Evolutionary conservation across 2,797 vertebrate genomes (phyloP).

Genomic region (Oceanodroma leucorhoa): DNA sequence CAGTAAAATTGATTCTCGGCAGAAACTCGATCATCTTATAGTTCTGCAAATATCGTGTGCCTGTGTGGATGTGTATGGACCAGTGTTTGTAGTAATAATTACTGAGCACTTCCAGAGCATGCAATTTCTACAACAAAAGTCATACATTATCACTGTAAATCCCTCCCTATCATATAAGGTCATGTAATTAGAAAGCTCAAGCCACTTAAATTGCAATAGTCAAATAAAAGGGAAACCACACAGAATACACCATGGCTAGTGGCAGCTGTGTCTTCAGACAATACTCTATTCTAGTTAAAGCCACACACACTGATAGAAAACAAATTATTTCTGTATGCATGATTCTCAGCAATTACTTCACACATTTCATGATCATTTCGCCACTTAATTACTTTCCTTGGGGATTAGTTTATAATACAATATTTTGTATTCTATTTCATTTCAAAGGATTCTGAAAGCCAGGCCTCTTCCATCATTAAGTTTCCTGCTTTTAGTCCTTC

Average conservation of each 20-base stretch:
- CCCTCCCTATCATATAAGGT: background rate
- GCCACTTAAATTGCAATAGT: background rate
- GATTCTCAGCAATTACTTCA: background rate
- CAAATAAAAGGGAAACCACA: background rate
- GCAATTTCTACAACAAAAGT: background rate
- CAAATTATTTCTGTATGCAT: background rate
- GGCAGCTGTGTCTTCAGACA: background rate
- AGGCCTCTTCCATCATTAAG: background rate
- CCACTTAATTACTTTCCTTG: background rate
- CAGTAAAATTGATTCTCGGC: background rate
- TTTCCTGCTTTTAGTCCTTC: background rate
- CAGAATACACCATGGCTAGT: background rate
- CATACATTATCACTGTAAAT: background rate
- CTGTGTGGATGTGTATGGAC: rapidly evolving
- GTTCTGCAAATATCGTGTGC: background rate
- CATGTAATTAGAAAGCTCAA: background rate
- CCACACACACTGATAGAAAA: background rate
- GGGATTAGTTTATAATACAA: background rate
- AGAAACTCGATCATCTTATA: background rate
- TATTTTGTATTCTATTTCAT: background rate
- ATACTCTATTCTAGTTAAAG: background rate
- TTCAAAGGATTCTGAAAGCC: background rate
- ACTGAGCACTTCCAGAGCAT: background rate
- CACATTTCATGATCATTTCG: background rate
- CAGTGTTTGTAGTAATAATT: background rate